These are phyloP conservation scores for Nemurella pictetii DNA, from an alignment of 2,888 invertebrate species.

Conservation along the genomic window DNA sequence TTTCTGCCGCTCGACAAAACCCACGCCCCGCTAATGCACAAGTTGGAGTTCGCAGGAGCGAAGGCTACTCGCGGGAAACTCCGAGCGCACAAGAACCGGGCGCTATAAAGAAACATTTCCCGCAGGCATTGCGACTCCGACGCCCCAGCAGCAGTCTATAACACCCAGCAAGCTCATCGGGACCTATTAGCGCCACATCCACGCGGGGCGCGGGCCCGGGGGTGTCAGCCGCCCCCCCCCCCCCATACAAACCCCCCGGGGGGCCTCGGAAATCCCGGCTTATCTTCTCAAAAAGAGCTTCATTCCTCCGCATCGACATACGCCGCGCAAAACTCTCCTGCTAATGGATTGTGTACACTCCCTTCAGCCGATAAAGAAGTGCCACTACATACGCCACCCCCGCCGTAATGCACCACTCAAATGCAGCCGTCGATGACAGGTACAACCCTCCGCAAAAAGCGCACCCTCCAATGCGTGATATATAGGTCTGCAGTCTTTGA, in stretches of 20 bases:
- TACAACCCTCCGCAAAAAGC: background rate
- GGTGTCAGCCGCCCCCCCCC: background rate
- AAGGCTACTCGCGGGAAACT: too few relatives aligned
- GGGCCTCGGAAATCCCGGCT: conserved; percentile 13
- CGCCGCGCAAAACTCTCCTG: background rate
- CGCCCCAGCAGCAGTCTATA: background rate
- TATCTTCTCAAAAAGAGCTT: conserved; percentile 16
- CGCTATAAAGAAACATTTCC: too few relatives aligned
- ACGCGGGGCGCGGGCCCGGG: background rate
- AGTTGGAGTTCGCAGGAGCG: too few relatives aligned
- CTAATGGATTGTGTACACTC: background rate
- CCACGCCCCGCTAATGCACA: too few relatives aligned
- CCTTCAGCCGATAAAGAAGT: background rate
- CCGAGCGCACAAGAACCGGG: too few relatives aligned
- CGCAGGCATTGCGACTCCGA: too few relatives aligned
- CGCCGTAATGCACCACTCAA: background rate
- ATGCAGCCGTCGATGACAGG: background rate
- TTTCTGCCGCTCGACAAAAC: too few relatives aligned
- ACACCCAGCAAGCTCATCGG: background rate
- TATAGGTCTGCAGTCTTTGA: background rate
- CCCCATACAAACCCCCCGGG: background rate
- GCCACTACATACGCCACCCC: background rate
- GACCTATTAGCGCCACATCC: background rate
- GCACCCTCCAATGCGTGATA: background rate
- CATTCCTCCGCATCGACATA: background rate